Evolutionary conservation across 2,888 invertebrate genomes (phyloP).

Genomic region (Pyrrhosoma nymphula): DNA sequence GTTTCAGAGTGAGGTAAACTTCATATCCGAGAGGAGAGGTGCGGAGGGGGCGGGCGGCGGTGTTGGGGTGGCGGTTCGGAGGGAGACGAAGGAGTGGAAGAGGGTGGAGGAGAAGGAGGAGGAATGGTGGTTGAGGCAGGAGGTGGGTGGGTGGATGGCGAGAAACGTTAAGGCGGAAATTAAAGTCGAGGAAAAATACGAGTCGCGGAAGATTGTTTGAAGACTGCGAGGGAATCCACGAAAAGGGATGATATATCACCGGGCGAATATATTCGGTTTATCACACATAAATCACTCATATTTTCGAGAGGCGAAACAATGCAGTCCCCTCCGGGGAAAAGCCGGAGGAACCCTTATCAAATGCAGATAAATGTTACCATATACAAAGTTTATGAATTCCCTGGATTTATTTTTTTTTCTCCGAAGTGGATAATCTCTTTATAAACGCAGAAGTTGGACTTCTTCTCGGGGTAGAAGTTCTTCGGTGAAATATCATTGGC

Average conservation of each 20-base stretch:
- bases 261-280: conserved; percentile 36
- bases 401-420: background rate
- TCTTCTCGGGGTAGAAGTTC: background rate
- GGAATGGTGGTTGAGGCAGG: background rate
- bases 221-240: conserved; percentile 28
- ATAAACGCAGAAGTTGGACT: conserved; percentile 9
- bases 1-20: conserved; percentile 31
- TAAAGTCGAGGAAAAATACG: conserved; percentile 48
- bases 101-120: background rate
- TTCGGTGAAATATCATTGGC: background rate
- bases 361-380: conserved; percentile 12
- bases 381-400: conserved; percentile 16
- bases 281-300: conserved; percentile 39
- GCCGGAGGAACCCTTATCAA: background rate
- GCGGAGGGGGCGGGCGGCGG: background rate
- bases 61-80: background rate
- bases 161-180: conserved; percentile 49
- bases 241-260: conserved; percentile 28
- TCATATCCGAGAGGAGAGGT: background rate
- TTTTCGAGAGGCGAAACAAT: conserved; percentile 45
- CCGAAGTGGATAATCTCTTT: conserved; percentile 20
- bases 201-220: conserved; percentile 33
- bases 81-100: background rate
- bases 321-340: background rate
- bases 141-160: background rate